These are phyloP conservation scores for Lordiphosa andalusiaca DNA, from an alignment of 2,888 invertebrate genomes.

Conservation along the genomic window DNA sequence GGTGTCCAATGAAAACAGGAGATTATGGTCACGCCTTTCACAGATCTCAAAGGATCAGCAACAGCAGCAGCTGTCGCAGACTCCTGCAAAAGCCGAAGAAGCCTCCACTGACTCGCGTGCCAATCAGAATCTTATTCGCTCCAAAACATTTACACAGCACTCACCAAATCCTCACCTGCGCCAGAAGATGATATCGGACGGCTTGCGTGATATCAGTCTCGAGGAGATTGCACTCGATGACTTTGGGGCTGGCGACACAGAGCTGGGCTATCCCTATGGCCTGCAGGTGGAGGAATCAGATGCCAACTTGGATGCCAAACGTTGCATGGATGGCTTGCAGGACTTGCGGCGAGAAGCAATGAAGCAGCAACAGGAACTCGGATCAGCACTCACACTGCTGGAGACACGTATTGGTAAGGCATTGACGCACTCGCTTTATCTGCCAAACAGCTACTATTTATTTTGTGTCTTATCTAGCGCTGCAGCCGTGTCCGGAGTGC, in stretches of 20 bases:
- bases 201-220: slow-evolving; percentile 85
- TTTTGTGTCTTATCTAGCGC: slow-evolving; percentile 42
- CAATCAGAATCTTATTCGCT: slow-evolving; percentile 81
- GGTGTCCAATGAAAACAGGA: slow-evolving; percentile 90
- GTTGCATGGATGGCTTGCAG: slow-evolving; percentile 84
- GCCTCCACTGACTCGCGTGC: slow-evolving; percentile 32
- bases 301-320: slow-evolving; percentile 84
- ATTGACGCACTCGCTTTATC: neutral
- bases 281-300: slow-evolving; percentile 82
- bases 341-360: slow-evolving; percentile 84
- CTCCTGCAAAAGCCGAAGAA: slow-evolving; percentile 5
- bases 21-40: slow-evolving; percentile 88
- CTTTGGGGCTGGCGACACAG: slow-evolving; percentile 52
- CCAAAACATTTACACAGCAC: slow-evolving; percentile 86
- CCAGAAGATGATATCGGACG: slow-evolving; percentile 81
- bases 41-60: slow-evolving; percentile 83
- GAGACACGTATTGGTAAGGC: slow-evolving; percentile 79
- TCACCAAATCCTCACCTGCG: slow-evolving; percentile 83
- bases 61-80: slow-evolving; percentile 8
- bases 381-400: slow-evolving; percentile 78
- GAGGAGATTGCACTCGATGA: slow-evolving; percentile 86
- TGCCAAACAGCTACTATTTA: neutral
- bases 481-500: slow-evolving; percentile 75
- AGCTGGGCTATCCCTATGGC: slow-evolving; percentile 75
- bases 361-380: slow-evolving; percentile 84